Evolutionary conservation across 2,113 vertebrate species (phyloP).

Genomic region (Actenoides hombroni): DNA sequence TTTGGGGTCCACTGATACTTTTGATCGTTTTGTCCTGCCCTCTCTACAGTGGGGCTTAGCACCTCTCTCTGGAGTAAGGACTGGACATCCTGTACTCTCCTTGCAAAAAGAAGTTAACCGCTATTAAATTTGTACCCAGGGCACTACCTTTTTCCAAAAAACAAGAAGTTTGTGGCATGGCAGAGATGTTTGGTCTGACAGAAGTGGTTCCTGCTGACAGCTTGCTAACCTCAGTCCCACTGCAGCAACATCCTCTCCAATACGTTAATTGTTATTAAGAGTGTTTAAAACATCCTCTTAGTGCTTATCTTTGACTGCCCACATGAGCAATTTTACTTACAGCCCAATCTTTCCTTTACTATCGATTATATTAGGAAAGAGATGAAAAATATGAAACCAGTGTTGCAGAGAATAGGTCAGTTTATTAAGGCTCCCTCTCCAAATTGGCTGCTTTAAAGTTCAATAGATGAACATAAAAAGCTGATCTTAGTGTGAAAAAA

Average conservation of each 20-base stretch:
- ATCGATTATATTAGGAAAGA: conserved; percentile 25
- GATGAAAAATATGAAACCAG: conserved; percentile 35
- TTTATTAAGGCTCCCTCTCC: neutral
- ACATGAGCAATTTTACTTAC: conserved; percentile 1
- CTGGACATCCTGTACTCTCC: neutral
- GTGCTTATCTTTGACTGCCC: neutral
- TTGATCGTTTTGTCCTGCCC: neutral
- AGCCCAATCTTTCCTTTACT: conserved; percentile 10
- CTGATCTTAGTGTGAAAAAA: neutral
- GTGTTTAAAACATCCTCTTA: neutral
- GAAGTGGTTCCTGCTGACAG: neutral
- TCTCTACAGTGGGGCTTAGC: neutral
- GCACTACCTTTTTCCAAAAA: neutral
- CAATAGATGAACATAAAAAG: neutral
- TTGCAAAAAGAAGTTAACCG: neutral
- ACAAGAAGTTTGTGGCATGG: rapidly evolving
- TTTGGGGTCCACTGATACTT: neutral
- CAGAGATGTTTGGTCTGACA: neutral
- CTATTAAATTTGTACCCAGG: neutral
- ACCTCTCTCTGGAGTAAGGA: neutral
- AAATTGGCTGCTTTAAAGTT: conserved; percentile 17
- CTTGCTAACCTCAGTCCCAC: neutral
- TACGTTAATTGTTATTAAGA: neutral
- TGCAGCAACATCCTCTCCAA: neutral
- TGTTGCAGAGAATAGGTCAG: neutral